Conservation (phyloP, 1,140 invertebrate genomes). For the Pseudomyrmex cubaensis region DNA sequence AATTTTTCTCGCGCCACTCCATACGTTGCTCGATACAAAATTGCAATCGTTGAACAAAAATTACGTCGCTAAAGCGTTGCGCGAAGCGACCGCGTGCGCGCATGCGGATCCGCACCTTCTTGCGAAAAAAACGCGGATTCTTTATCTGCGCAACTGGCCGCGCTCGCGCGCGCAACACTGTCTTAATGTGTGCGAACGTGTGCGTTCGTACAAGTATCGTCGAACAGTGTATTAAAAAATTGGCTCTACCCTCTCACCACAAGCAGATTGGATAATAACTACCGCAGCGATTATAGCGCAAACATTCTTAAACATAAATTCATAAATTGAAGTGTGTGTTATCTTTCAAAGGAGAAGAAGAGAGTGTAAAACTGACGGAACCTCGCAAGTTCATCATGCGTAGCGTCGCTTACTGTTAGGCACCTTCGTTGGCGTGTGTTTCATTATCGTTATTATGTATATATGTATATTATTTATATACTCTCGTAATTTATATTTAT, state of each 20-base stretch:
- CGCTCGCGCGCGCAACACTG: constrained; percentile 61
- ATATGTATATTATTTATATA: constrained; percentile 62
- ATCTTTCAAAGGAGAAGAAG: constrained; percentile 63
- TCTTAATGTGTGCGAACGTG: constrained; percentile 24
- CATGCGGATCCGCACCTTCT: too few species aligned
- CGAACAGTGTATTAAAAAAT: constrained; percentile 79
- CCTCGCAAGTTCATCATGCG: constrained; percentile 53
- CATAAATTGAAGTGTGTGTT: constrained; percentile 72
- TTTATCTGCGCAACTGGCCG: not conserved
- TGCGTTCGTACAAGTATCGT: constrained; percentile 72
- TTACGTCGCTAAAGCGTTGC: constrained; percentile 62
- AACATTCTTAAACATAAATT: constrained; percentile 76
- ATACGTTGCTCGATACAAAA: constrained; percentile 60
- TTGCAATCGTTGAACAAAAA: constrained; percentile 20
- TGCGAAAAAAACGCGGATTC: too few species aligned
- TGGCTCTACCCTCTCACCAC: constrained; percentile 83
- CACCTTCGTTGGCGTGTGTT: constrained; percentile 74
- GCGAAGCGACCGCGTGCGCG: constrained; percentile 53
- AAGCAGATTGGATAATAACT: constrained; percentile 82
- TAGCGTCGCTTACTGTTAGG: constrained; percentile 70
- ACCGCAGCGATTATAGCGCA: constrained; percentile 75
- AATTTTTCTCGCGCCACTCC: constrained; percentile 70
- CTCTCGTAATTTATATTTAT: constrained; percentile 18
- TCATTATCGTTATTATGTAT: constrained; percentile 56
- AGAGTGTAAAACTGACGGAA: not conserved